Percentiles rank a stretch among this genome's conserved stretches.
Conservation (phyloP, 2,888 invertebrate genomes). For the Schrankia costaestrigalis region DNA sequence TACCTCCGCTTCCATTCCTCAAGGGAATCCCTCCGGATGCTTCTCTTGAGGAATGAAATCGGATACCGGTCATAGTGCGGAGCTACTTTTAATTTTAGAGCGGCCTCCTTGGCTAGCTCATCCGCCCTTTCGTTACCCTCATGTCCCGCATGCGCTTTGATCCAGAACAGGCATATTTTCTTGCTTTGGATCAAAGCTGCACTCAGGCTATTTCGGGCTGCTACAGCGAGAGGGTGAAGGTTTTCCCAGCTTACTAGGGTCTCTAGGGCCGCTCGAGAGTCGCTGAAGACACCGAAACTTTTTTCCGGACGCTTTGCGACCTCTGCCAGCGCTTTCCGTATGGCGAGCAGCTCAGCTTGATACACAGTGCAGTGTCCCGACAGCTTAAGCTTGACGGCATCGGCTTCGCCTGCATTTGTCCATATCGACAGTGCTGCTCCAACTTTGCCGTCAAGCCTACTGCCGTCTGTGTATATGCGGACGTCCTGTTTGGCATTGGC, state of each 20-base stretch:
- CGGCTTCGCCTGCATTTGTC: background rate
- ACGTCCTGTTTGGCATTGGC: background rate
- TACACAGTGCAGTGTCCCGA: background rate
- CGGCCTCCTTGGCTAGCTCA: background rate
- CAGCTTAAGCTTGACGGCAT: background rate
- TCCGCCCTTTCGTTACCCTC: background rate
- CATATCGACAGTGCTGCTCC: background rate
- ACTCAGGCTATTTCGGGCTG: background rate
- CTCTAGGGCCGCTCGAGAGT: background rate
- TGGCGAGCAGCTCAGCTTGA: background rate
- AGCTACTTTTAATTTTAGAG: background rate
- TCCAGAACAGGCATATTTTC: background rate
- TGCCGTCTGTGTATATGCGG: background rate
- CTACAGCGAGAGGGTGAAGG: background rate
- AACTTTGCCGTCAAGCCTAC: background rate
- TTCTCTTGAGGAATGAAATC: slow-evolving; percentile 1
- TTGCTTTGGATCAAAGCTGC: background rate
- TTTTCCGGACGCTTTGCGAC: background rate
- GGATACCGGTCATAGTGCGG: slow-evolving; percentile 1
- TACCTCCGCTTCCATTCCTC: background rate
- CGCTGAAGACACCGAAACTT: background rate
- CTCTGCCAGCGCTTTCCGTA: background rate
- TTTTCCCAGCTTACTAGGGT: background rate
- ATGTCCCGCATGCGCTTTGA: background rate
- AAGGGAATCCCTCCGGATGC: background rate